phyloP scores from a whole-genome alignment of 2,113 vertebrate species.

The Xiphophorus couchianus region DNA sequence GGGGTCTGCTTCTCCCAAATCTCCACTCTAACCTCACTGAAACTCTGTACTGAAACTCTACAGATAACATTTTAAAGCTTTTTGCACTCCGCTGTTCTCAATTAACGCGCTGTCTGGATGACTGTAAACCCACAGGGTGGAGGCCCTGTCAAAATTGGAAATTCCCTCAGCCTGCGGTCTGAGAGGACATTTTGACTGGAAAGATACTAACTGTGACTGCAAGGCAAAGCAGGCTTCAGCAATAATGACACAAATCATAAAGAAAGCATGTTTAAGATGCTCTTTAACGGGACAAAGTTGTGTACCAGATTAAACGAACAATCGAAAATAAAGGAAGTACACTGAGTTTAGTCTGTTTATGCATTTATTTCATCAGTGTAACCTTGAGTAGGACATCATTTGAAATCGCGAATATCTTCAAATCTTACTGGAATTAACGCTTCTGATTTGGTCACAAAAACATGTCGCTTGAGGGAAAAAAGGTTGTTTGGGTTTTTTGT shows the following conservation, averaged over 20 bases:
- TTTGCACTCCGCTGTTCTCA: slow-evolving; percentile 52
- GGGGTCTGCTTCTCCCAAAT: not conserved
- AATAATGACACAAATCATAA: not conserved
- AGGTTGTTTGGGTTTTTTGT: too few species aligned
- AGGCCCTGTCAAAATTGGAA: slow-evolving; percentile 53
- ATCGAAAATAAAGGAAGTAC: too few species aligned
- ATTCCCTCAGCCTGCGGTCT: slow-evolving; percentile 59
- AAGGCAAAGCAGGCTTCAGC: not conserved
- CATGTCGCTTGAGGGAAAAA: not conserved
- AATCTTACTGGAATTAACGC: not conserved
- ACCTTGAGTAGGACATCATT: not conserved
- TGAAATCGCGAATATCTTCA: not conserved
- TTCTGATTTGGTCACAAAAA: not conserved
- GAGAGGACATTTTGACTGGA: slow-evolving; percentile 36
- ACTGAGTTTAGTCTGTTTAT: not conserved
- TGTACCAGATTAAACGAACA: not conserved
- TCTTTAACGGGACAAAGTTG: not conserved
- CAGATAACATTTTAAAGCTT: slow-evolving; percentile 41
- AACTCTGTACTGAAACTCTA: slow-evolving; percentile 27
- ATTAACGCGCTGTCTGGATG: slow-evolving; percentile 51
- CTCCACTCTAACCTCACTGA: not conserved
- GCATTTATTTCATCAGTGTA: not conserved
- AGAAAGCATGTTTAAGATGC: not conserved
- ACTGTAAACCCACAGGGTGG: slow-evolving; percentile 46
- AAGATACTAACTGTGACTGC: slow-evolving; percentile 43